Base-by-base conservation (phyloP, 2,113 vertebrate genomes). In the Pedetes capensis region DNA sequence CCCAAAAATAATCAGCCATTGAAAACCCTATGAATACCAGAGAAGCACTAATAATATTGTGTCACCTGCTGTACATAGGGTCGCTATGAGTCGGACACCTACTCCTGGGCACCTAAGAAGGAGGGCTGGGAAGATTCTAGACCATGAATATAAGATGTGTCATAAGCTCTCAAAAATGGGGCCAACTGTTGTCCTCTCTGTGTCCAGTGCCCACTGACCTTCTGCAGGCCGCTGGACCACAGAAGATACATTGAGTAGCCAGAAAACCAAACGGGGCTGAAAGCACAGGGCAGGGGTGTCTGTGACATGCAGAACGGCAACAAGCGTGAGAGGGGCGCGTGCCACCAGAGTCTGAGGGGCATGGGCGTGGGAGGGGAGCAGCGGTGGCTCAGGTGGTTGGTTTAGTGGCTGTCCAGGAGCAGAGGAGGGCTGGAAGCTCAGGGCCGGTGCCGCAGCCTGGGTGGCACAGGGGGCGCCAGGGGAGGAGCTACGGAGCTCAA, bases 281-380 rank as follows among this genome's bases (percentile, higher is more conserved):
- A 97, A 98, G 97, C 98, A 69, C 0, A 2, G 83, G 20, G 4
- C 0, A 47, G 89, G 59, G 71, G 61, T 22, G 69, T 4, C 68
- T 97, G 97, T 88, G 96, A 91, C 98, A 98, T 98, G 98, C 98
- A 97, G 68, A 81, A 81, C 37, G 39, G 95, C 0, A 0, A 47
- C 95, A 97, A 96, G 97, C 75, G 0, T 76, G 14, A 89, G 90
- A 84, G 27, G 49, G 57, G 68, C 86, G 27, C 18, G 59, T 53
- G 92, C 79, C 55, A 12, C 95, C 23, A 25, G 47, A 25, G 90
- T 51, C 79, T 13, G 11, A 22, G 44, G 49, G 49, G 59, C 32
- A 3, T 66, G 69, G 87, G 32, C 69, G 27, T 10, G 22, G 27
- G 92, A 25, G 7, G 55, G 59, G 64, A 92, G 97, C 97, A 53